Conservation (phyloP, 1,140 invertebrate species). For the Gyrodactylus salaris region DNA sequence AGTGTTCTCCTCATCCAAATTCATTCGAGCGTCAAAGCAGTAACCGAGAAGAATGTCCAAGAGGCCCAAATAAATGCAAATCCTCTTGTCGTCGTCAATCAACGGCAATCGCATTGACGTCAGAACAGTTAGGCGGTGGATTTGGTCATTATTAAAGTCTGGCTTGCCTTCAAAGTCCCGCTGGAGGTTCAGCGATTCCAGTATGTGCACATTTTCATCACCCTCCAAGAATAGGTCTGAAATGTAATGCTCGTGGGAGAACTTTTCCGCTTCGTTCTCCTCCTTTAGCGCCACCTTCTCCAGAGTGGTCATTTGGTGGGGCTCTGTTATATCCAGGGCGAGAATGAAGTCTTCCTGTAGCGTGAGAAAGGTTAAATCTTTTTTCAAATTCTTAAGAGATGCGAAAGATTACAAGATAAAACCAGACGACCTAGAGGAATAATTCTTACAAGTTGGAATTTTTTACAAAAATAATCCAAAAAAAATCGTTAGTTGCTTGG, state of each 20-base stretch:
- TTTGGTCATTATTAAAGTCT: background rate
- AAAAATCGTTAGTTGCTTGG: no score
- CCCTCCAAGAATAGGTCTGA: background rate
- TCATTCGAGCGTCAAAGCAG: background rate
- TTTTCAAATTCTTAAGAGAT: no score
- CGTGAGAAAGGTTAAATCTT: no score
- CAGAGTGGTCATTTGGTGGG: background rate
- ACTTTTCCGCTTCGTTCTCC: background rate
- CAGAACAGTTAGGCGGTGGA: background rate
- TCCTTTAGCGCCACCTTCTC: background rate
- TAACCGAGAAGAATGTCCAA: background rate
- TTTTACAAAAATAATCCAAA: no score
- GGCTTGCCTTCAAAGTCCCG: background rate
- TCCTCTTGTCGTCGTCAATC: background rate
- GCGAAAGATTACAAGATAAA: no score
- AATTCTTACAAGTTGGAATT: no score
- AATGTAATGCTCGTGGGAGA: background rate
- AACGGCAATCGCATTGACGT: background rate
- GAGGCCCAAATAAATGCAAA: background rate
- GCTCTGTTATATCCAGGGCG: background rate
- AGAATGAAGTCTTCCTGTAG: background rate
- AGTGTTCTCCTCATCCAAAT: background rate
- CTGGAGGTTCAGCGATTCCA: background rate
- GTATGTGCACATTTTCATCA: background rate
- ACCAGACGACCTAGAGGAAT: no score